A percentile compares a stretch with the other conserved stretches of the same genome.
These are phyloP conservation scores for Episyrphus balteatus DNA, from an alignment of 1,140 invertebrate genomes.

Conservation along the genomic window DNA sequence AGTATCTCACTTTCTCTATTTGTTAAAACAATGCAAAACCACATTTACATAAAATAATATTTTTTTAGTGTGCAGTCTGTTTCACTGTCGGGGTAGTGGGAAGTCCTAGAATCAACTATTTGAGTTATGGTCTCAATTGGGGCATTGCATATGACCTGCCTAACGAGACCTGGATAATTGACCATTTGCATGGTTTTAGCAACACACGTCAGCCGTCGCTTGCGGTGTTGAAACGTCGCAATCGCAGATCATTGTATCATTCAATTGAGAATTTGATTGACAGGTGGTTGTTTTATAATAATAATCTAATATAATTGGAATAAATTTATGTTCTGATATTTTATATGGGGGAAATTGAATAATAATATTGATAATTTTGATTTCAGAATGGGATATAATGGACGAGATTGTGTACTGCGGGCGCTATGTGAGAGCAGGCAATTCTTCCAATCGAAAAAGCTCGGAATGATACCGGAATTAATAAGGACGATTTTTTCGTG, in stretches of 20 bases:
- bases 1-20: background rate
- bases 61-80: constrained; percentile 27
- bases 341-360: too few relatives aligned
- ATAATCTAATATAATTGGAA: too few relatives aligned
- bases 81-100: constrained; percentile 33
- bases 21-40: background rate
- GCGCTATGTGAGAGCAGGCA: constrained; percentile 64
- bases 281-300: constrained; percentile 22
- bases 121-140: constrained; percentile 47
- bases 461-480: constrained; percentile 35
- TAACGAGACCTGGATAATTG: constrained; percentile 49
- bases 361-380: background rate
- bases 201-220: constrained; percentile 37
- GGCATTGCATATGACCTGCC: constrained; percentile 64
- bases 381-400: constrained; percentile 41
- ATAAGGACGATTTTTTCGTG: constrained; percentile 28
- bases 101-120: constrained; percentile 25
- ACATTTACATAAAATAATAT: background rate
- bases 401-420: constrained; percentile 52
- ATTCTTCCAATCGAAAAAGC: constrained; percentile 44
- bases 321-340: too few relatives aligned
- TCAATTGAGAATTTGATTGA: constrained; percentile 45
- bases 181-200: constrained; percentile 35
- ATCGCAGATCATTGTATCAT: constrained; percentile 41
- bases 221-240: constrained; percentile 44